Evolutionary conservation across 2,888 invertebrate genomes (phyloP), one percentile per base, ranked within the genome.

Genomic region (Bugula neritina): DNA sequence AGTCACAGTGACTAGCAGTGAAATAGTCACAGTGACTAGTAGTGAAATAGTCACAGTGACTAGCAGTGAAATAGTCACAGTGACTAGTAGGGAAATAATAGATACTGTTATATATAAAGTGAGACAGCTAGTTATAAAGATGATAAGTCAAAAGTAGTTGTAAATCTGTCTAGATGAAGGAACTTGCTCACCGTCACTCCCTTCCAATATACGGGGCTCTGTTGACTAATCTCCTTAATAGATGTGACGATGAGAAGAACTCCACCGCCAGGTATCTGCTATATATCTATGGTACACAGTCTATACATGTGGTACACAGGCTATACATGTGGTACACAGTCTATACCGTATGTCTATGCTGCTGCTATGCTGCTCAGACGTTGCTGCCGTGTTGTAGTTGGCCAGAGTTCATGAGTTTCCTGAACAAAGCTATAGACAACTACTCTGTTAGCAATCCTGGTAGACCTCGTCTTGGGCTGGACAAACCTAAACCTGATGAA

Each of bases 201-300:
- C 76, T 80, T n/a, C 81, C 82, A 0, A 73, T 83, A 21, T 83
- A 81, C 73, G 83, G 83, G 13, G 79, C 83, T 0, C 74, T 82
- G 34, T 72, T 82, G 29, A 80, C 76, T 57, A 78, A 79, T 70
- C 74, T 83, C 31, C 71, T 82, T 31, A 79, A 78, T 54, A 73
- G 81, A 21, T 82, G 82, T 75, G 80, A 80, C 35, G 79, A 78
- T n/a, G 79, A 79, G 34, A 79, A 79, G 27, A 77, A 79, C 54
- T 77, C 76, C 3, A 76, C 76, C 34, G 75, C 80, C 29, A 80
- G 80, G 82, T 43, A 17, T 43, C 5, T 43, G 43, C 5, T 43
- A 17, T 43, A 43, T 17, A 43, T 43, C 10, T 43, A 43, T 43
- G 43, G 43, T 43, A 43, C 43, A 43, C 43, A 43, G 43, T 43